Conservation (phyloP, 1,140 invertebrate genomes). For the Drosophila aff. region DNA sequence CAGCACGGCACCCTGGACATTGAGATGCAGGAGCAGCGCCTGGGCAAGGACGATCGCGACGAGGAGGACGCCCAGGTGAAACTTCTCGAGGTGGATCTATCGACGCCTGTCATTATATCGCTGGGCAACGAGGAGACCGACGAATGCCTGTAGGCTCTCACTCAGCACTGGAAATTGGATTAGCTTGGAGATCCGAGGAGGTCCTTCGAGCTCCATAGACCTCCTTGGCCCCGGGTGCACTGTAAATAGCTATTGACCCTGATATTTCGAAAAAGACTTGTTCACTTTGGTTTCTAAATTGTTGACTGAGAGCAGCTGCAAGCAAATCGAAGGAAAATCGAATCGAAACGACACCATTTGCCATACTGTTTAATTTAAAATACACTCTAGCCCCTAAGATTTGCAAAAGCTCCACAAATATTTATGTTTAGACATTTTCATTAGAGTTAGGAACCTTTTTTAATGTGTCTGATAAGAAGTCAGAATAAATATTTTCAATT, state of each 20-base stretch:
- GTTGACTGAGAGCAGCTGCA: conserved; percentile 34
- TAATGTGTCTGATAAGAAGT: conserved; percentile 63
- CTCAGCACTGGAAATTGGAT: conserved; percentile 5
- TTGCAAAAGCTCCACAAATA: conserved; percentile 48
- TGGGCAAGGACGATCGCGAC: conserved; percentile 75
- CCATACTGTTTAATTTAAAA: conserved; percentile 72
- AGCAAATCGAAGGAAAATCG: conserved; percentile 33
- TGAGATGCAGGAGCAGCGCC: conserved; percentile 79
- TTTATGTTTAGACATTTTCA: conserved; percentile 61
- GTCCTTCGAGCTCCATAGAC: background rate
- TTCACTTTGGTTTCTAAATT: conserved; percentile 51
- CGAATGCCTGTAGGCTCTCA: conserved; percentile 61
- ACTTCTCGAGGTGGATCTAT: conserved; percentile 72
- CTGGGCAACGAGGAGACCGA: conserved; percentile 71
- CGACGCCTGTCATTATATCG: conserved; percentile 54
- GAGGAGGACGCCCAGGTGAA: conserved; percentile 79
- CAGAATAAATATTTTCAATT: conserved; percentile 75
- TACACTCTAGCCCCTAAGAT: conserved; percentile 41
- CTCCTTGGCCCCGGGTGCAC: conserved; percentile 19
- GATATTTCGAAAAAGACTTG: conserved; percentile 48
- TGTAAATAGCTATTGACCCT: conserved; percentile 68
- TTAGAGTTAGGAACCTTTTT: conserved; percentile 59
- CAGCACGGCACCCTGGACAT: conserved; percentile 79
- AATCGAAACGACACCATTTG: conserved; percentile 62
- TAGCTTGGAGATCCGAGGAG: background rate